Base-by-base conservation (phyloP, 2,113 vertebrate species). In the Reinhardtius hippoglossoides region DNA sequence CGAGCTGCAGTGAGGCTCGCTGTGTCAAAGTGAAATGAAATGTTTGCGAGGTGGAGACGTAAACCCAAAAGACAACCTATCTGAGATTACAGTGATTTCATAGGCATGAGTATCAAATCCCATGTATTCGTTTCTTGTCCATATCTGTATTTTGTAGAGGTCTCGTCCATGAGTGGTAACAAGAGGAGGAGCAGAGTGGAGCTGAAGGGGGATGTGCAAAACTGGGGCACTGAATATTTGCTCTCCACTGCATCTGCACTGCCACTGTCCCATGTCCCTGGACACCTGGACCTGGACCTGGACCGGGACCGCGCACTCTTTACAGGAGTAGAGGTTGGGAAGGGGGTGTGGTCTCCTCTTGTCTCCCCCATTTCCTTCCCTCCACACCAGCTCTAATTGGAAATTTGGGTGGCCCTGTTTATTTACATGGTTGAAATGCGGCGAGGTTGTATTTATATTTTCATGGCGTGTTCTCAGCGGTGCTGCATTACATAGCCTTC, bases 401-500 rank as follows among this genome's bases (percentile, higher is more conserved):
- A 97, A 97, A 96, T 97, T 96, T 97, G 98, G 98, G 98, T 99
- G 98, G 98, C 96, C 98, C 94, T 97, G 96, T 97, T 98, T 99
- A 97, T 99, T 99, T 98, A 98, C 96, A 96, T 96, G 96, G 95
- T 95, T 95, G 96, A 96, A 99, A 98, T 96, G 96, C 93, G 88
- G 95, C 91, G 94, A 91, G 97, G 96, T 97, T 98, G 96, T 97
- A 97, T 94, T 93, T 94, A 95, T 93, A 91, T 98, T 98, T 98
- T 97, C 95, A 95, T 96, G 96, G 95, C 95, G 95, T 92, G 95
- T 98, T 97, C 96, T 97, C 97, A 98, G 97, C 96, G 95, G 97
- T 96, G 93, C 96, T 90, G 93, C 91, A 93, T 97, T 97, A 97
- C 96, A 94, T 78, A 92, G 95, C 94, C 78, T 83, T 94, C 92